Conservation (phyloP, 2,113 vertebrate species). For the Turnix velox region DNA sequence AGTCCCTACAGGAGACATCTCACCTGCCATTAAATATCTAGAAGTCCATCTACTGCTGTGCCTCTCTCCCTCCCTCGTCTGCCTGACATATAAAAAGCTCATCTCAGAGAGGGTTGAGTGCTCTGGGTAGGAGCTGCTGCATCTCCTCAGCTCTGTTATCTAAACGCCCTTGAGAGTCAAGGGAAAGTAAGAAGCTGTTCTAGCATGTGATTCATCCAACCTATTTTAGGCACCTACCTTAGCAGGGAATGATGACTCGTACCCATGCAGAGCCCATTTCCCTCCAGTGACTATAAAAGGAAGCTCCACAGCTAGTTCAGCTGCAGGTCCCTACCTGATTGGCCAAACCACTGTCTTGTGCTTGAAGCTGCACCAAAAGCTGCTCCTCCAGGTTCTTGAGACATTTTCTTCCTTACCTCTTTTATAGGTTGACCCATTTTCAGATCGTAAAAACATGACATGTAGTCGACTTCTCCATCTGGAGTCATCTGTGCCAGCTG, state of each 20-base stretch:
- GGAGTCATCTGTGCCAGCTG: constrained; percentile 70
- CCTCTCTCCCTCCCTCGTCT: background rate
- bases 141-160: background rate
- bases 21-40: background rate
- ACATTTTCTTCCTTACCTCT: constrained; percentile 72
- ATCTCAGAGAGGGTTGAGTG: background rate
- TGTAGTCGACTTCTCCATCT: constrained; percentile 82
- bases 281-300: constrained; percentile 33
- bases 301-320: background rate
- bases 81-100: background rate
- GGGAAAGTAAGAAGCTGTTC: background rate
- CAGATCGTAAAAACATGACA: constrained; percentile 86
- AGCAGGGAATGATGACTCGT: constrained; percentile 5
- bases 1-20: background rate
- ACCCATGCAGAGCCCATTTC: background rate
- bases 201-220: constrained; percentile 43
- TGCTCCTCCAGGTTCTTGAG: background rate
- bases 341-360: background rate
- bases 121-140: background rate
- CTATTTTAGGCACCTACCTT: constrained; percentile 59
- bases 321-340: background rate
- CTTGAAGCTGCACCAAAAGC: background rate
- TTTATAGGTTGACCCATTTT: constrained; percentile 75
- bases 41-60: background rate
- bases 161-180: background rate